Conservation (phyloP, 1,140 invertebrate species). For the Ostrea denselamellosa region DNA sequence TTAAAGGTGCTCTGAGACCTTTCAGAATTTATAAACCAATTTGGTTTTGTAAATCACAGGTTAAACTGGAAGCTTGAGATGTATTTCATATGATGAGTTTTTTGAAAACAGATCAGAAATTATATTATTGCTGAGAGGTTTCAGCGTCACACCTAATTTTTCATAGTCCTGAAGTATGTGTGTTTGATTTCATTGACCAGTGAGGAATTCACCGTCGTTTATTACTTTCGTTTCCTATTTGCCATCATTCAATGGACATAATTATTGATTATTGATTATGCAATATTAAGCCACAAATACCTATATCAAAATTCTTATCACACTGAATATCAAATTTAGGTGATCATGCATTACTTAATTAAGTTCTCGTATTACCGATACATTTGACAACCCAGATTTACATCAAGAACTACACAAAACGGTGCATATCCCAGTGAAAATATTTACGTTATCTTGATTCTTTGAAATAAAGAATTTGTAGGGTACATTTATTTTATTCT, state of each 20-base stretch:
- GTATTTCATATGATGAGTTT: background rate
- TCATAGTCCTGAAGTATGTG: background rate
- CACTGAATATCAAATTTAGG: background rate
- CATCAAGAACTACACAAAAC: background rate
- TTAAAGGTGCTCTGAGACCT: background rate
- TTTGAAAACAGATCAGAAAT: background rate
- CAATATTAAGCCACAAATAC: background rate
- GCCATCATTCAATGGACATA: background rate
- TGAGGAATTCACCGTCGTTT: background rate
- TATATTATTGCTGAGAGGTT: no score
- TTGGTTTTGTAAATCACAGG: background rate
- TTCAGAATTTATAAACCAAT: background rate
- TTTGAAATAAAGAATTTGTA: background rate
- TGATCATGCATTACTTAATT: background rate
- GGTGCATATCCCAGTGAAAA: background rate
- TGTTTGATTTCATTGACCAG: background rate
- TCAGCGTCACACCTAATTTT: no score
- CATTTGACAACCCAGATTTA: background rate
- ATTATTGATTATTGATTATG: conserved; percentile 22
- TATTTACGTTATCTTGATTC: background rate
- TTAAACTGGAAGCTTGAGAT: background rate
- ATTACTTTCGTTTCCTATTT: background rate
- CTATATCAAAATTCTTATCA: conserved; percentile 12
- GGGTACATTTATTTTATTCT: background rate
- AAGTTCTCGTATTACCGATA: background rate